Percentiles rank a stretch among this genome's conserved stretches.
Evolutionary conservation across 2,113 vertebrate species (phyloP).

Genomic region (Crotalus viridis): DNA sequence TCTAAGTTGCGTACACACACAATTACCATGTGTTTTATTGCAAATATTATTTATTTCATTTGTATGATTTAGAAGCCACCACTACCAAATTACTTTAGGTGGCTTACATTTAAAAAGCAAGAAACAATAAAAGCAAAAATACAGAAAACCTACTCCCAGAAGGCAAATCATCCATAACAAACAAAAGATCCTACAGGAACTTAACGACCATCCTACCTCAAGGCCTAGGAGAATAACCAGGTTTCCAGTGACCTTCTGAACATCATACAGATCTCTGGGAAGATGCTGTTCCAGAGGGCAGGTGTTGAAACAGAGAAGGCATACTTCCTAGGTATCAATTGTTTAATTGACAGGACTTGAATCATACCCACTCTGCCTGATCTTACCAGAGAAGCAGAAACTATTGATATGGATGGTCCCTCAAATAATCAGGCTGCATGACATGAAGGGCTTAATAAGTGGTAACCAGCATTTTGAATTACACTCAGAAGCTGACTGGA

Average conservation of each 20-base stretch:
- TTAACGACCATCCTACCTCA: not conserved
- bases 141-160: not conserved
- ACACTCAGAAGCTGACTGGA: not conserved
- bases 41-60: not conserved
- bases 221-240: not conserved
- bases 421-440: not conserved
- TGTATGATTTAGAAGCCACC: not conserved
- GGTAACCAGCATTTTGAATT: not conserved
- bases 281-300: not conserved
- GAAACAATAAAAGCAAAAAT: not conserved
- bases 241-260: not conserved
- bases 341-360: not conserved
- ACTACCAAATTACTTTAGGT: not conserved
- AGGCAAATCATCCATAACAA: not conserved
- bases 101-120: not conserved
- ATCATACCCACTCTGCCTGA: not conserved
- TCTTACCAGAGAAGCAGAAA: not conserved
- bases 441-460: not conserved
- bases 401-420: not conserved
- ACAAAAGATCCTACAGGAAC: not conserved
- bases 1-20: not conserved
- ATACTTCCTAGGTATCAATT: not conserved
- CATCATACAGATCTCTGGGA: not conserved
- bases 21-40: not conserved
- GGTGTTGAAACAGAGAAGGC: not conserved